A percentile compares a stretch with the other conserved stretches of the same genome.
These are phyloP conservation scores for Belonocnema kinseyi DNA, from an alignment of 1,140 invertebrate species.

Conservation along the genomic window DNA sequence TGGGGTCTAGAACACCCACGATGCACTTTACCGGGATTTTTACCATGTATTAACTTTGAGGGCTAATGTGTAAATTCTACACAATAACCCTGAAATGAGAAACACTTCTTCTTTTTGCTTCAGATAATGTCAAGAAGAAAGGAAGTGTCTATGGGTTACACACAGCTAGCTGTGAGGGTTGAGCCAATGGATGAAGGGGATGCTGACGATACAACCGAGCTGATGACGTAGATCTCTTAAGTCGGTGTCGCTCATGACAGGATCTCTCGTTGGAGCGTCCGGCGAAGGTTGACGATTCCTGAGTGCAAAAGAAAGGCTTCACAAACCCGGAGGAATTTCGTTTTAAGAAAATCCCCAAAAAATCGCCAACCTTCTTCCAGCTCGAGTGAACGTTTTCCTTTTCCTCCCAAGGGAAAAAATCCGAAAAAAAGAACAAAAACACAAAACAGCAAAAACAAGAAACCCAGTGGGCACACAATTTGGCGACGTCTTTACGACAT, in stretches of 20 bases:
- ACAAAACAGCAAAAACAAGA: background rate
- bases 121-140: constrained; percentile 59
- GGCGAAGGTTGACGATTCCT: constrained; percentile 45
- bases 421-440: background rate
- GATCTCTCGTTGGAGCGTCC: constrained; percentile 45
- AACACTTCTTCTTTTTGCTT: background rate
- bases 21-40: no score
- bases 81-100: background rate
- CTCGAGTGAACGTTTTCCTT: background rate
- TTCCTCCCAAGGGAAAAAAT: background rate
- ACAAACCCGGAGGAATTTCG: constrained; percentile 37
- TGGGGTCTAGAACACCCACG: no score
- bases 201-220: constrained; percentile 67
- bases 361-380: constrained; percentile 5
- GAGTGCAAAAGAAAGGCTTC: constrained; percentile 33
- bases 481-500: no score
- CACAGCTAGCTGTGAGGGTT: constrained; percentile 66
- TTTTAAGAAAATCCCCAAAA: constrained; percentile 9
- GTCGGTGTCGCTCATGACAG: constrained; percentile 43
- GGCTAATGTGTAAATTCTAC: background rate
- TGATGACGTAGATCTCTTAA: constrained; percentile 68
- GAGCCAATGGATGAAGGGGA: constrained; percentile 69
- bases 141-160: constrained; percentile 70
- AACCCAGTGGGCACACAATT: no score
- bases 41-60: no score